Percentiles rank a stretch among this genome's conserved stretches.
Conservation (phyloP, 2,888 invertebrate genomes). For the Erebia aethiops region DNA sequence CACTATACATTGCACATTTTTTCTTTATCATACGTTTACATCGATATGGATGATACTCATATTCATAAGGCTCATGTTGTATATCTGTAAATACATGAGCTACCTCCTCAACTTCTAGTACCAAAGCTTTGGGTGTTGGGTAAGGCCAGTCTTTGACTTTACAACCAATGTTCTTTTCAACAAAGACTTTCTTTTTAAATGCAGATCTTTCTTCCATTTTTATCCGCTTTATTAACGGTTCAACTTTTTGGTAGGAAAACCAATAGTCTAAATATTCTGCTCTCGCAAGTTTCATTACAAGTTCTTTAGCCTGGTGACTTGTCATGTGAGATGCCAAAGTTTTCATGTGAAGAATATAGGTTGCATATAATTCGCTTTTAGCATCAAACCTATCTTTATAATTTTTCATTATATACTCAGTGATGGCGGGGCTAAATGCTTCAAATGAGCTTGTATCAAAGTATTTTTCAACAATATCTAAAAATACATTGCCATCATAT, state of each 20-base stretch:
- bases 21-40: not conserved
- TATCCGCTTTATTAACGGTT: conserved; percentile 57
- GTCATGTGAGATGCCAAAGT: conserved; percentile 52
- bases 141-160: conserved; percentile 53
- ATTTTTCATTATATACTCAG: conserved; percentile 53
- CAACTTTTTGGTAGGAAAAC: conserved; percentile 57
- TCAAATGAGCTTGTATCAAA: conserved; percentile 42
- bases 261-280: conserved; percentile 53
- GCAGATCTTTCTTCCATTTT: conserved; percentile 46
- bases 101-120: conserved; percentile 32
- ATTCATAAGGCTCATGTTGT: conserved; percentile 34
- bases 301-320: conserved; percentile 53
- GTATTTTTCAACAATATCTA: conserved; percentile 58
- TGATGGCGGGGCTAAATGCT: conserved; percentile 46
- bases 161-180: conserved; percentile 51
- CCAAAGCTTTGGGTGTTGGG: conserved; percentile 40
- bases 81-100: conserved; percentile 50
- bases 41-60: conserved; percentile 19
- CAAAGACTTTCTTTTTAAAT: conserved; percentile 57
- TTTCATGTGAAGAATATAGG: conserved; percentile 51
- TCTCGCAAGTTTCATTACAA: conserved; percentile 52
- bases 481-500: conserved; percentile 49
- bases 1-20: conserved; percentile 14
- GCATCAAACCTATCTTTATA: conserved; percentile 52
- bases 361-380: conserved; percentile 58